A percentile compares a stretch with the other conserved stretches of the same genome.
phyloP scores from a whole-genome alignment of 2,888 invertebrate species.

The Scaptomyza polygonia region DNA sequence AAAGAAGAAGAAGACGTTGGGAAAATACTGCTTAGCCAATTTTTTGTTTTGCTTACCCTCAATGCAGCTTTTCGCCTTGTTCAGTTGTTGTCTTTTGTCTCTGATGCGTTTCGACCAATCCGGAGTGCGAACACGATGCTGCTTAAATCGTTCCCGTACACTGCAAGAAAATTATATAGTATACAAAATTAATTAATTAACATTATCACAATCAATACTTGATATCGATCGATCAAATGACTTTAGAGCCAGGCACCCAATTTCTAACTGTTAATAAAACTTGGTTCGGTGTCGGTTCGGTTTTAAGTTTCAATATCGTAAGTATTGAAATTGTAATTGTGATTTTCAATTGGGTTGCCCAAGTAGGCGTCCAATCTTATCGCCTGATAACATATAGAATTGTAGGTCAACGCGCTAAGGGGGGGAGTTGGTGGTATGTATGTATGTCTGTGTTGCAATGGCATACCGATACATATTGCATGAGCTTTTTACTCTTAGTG shows the following conservation, averaged over 20 bases:
- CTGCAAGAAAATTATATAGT: slow-evolving; percentile 65
- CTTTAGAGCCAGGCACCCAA: slow-evolving; percentile 18
- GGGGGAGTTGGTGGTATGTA: not conserved
- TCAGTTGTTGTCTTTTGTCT: slow-evolving; percentile 83
- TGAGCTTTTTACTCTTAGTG: not conserved
- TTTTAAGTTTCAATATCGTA: slow-evolving; percentile 15
- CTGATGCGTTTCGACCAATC: slow-evolving; percentile 84
- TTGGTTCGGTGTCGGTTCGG: slow-evolving; percentile 3
- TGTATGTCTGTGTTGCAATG: slow-evolving; percentile 27
- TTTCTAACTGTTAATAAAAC: slow-evolving; percentile 20
- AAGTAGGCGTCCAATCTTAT: slow-evolving; percentile 46
- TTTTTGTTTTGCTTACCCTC: slow-evolving; percentile 73
- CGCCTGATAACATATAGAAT: slow-evolving; percentile 45
- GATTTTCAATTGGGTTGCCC: slow-evolving; percentile 15
- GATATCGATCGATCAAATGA: slow-evolving; percentile 36
- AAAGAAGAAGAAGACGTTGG: not conserved
- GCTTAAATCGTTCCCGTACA: slow-evolving; percentile 82
- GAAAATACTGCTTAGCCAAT: too few relatives aligned
- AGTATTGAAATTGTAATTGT: not conserved
- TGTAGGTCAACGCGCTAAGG: slow-evolving; percentile 52
- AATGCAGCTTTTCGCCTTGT: slow-evolving; percentile 81
- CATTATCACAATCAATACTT: slow-evolving; percentile 22
- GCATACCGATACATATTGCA: not conserved
- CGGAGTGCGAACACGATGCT: slow-evolving; percentile 83
- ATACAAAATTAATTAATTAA: slow-evolving; percentile 2